A percentile compares a stretch with the other conserved stretches of the same genome.
These are phyloP conservation scores for Arge pagana DNA, from an alignment of 2,888 invertebrate species.

Conservation along the genomic window DNA sequence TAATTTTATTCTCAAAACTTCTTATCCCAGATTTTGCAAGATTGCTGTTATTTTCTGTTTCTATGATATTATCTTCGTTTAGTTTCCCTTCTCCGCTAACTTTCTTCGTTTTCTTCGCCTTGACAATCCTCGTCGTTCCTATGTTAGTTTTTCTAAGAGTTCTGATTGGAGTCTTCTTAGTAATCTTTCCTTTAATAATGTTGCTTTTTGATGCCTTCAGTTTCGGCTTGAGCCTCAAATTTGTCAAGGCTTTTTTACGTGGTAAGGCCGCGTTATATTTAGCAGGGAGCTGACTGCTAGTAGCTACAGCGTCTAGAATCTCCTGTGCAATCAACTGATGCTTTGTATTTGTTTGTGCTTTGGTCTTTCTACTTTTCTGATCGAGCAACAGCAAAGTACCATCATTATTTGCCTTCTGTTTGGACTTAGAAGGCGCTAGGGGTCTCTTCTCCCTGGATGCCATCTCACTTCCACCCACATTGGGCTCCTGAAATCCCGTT, in stretches of 20 bases:
- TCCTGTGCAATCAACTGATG: constrained; percentile 42
- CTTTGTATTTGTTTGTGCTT: constrained; percentile 40
- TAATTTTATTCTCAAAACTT: neutral
- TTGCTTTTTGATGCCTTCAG: constrained; percentile 46
- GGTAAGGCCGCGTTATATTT: constrained; percentile 52
- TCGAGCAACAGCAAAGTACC: constrained; percentile 43
- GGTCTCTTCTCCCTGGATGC: constrained; percentile 59
- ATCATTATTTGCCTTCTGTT: constrained; percentile 55
- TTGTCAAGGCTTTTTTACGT: constrained; percentile 50
- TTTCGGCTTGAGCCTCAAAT: constrained; percentile 51
- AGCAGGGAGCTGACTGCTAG: constrained; percentile 50
- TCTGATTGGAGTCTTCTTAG: constrained; percentile 49
- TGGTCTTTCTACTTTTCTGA: constrained; percentile 46
- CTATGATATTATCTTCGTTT: constrained; percentile 12
- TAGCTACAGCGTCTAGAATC: constrained; percentile 53
- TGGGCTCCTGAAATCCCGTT: constrained; percentile 51
- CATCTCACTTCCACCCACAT: constrained; percentile 60
- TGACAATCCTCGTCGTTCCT: constrained; percentile 21
- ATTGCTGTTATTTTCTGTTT: constrained; percentile 21
- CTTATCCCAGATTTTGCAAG: constrained; percentile 7
- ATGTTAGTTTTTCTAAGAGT: constrained; percentile 39
- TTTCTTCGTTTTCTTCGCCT: constrained; percentile 20
- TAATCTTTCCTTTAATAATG: constrained; percentile 49
- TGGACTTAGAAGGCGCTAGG: constrained; percentile 57
- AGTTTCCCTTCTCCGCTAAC: neutral